Conservation (phyloP, 2,113 vertebrate species). For the Gila orcuttii region DNA sequence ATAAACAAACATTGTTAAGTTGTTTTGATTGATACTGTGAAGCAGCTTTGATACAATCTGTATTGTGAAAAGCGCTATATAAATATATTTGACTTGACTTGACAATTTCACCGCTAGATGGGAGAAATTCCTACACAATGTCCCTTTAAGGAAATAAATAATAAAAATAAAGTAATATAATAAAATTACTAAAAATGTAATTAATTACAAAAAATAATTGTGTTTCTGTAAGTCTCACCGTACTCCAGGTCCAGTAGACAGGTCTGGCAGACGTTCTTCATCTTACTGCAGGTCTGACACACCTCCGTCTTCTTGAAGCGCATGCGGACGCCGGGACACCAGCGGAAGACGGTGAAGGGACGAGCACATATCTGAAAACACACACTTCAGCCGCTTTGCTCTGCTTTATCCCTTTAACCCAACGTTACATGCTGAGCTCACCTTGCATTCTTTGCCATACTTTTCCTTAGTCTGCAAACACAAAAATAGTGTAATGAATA, state of each 20-base stretch:
- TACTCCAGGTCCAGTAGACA: slow-evolving; percentile 94
- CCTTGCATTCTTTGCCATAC: slow-evolving; percentile 98
- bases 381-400: neutral
- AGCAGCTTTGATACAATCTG: no score
- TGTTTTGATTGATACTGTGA: no score
- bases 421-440: slow-evolving; percentile 58
- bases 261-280: slow-evolving; percentile 97
- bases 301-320: slow-evolving; percentile 99
- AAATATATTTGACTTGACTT: no score
- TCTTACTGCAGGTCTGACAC: slow-evolving; percentile 96
- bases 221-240: slow-evolving; percentile 72
- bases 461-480: slow-evolving; percentile 94
- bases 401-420: slow-evolving; percentile 6
- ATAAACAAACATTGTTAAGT: no score
- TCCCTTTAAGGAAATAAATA: no score
- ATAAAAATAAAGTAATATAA: no score
- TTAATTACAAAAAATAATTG: no score
- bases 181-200: no score
- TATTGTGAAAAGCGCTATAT: no score
- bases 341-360: slow-evolving; percentile 95
- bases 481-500: neutral
- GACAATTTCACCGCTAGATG: no score
- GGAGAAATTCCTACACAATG: no score
- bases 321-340: slow-evolving; percentile 95
- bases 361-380: slow-evolving; percentile 89